Evolutionary conservation across 35 echinoderm and acorn worm species (phyloP), one percentile per base, ranked within the genome.

Genomic region (Lytechinus pictus): DNA sequence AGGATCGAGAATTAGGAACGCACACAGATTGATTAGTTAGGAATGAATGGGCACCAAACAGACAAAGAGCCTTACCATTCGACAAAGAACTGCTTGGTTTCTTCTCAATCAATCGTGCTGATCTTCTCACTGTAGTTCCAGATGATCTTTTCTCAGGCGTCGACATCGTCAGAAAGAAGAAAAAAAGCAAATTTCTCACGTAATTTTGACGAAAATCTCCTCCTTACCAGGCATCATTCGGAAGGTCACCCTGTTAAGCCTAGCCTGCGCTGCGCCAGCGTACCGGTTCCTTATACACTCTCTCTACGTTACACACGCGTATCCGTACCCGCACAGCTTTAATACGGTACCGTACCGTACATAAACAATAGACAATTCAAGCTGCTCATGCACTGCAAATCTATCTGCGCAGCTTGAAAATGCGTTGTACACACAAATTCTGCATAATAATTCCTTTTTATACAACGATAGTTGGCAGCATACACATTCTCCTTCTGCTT

Each of bases 71-170:
- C 92, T 93, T 27, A 93, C 92, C 92, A 93, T 93, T 93, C 92
- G 92, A 93, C 92, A 93, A 93, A 93, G 92, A 93, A 93, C 53
- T 93, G 92, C 92, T 93, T 93, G 92, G 92, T 93, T 93, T 93
- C 57, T 54, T 93, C 92, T 93, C 92, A 57, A 93, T 93, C 53
- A 93, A 93, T 93, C 92, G 92, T 93, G 92, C 92, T 93, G 92
- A 93, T 93, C 92, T 54, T 93, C 92, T 93, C 52, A 93, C n/a
- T 53, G 92, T 93, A 93, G 92, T 93, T 57, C 92, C 92, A 93
- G 53, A 53, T 44, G 92, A 55, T 57, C 92, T 93, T 93, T 93
- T 93, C 53, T 93, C 92, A 93, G 92, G 28, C 92, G 92, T 93
- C 92, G 92, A 93, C 92, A 93, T 93, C 92, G 92, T 93, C 92